phyloP scores from a whole-genome alignment of 2,113 vertebrate genomes.

The Daphoenositta chrysoptera region DNA sequence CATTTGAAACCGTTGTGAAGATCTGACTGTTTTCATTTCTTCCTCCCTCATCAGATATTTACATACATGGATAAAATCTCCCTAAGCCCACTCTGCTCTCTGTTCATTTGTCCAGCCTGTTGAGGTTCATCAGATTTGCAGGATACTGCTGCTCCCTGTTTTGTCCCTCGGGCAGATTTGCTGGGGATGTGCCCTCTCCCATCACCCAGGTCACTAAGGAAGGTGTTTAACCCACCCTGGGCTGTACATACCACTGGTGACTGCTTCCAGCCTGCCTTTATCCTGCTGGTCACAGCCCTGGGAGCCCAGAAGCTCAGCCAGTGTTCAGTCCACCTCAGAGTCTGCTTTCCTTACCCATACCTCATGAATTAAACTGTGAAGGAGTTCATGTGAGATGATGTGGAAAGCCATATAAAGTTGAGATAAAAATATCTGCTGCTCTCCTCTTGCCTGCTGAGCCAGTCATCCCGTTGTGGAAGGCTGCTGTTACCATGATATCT shows the following conservation, averaged over 20 bases:
- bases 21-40: neutral
- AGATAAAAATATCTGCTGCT: neutral
- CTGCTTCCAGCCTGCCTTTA: neutral
- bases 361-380: neutral
- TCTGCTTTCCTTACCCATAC: neutral
- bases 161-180: neutral
- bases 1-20: neutral
- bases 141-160: neutral
- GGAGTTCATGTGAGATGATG: neutral
- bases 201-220: neutral
- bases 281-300: neutral
- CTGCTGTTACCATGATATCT: neutral
- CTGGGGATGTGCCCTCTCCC: neutral
- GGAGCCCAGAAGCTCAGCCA: neutral
- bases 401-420: neutral
- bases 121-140: neutral
- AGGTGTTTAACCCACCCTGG: neutral
- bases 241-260: neutral
- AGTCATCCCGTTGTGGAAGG: neutral
- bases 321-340: neutral
- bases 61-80: neutral
- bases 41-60: neutral
- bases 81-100: neutral
- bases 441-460: neutral
- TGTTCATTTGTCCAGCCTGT: neutral